These are phyloP conservation scores for Chloromyia formosa DNA, from an alignment of 2,888 invertebrate genomes.

Conservation along the genomic window DNA sequence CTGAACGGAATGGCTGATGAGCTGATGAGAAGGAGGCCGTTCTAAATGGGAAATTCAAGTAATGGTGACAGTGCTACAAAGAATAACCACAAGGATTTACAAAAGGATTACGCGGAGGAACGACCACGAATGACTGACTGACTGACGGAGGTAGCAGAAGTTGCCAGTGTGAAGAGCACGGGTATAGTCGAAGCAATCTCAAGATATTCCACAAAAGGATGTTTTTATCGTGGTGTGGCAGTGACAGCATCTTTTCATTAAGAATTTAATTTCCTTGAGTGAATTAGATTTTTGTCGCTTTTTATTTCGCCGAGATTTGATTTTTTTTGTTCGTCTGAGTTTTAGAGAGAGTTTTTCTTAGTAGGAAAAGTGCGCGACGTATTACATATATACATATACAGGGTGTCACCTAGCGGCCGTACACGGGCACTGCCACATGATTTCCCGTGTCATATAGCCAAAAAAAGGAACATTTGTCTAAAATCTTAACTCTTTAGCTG, in stretches of 20 bases:
- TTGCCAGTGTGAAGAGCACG: too few species aligned
- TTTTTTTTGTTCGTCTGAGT: not conserved
- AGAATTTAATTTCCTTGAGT: slow-evolving; percentile 7
- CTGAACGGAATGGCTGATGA: not conserved
- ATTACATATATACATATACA: too few species aligned
- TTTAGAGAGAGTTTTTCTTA: too few species aligned
- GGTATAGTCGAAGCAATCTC: not conserved
- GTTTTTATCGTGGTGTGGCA: not conserved
- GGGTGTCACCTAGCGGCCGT: too few species aligned
- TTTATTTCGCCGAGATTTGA: not conserved
- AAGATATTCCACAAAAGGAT: not conserved
- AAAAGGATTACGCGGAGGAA: not conserved
- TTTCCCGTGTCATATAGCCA: too few species aligned
- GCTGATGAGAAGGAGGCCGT: not conserved
- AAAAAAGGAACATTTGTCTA: too few species aligned
- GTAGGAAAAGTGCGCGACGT: too few species aligned
- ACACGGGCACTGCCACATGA: too few species aligned
- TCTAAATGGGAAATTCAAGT: not conserved
- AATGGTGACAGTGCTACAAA: not conserved
- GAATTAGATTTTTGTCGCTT: not conserved
- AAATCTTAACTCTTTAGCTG: too few species aligned
- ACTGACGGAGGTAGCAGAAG: too few species aligned
- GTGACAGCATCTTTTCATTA: slow-evolving; percentile 10
- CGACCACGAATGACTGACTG: too few species aligned
- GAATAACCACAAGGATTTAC: slow-evolving; percentile 1